These are phyloP conservation scores for Papilio elwesi DNA, from an alignment of 2,888 invertebrate species.

Conservation along the genomic window DNA sequence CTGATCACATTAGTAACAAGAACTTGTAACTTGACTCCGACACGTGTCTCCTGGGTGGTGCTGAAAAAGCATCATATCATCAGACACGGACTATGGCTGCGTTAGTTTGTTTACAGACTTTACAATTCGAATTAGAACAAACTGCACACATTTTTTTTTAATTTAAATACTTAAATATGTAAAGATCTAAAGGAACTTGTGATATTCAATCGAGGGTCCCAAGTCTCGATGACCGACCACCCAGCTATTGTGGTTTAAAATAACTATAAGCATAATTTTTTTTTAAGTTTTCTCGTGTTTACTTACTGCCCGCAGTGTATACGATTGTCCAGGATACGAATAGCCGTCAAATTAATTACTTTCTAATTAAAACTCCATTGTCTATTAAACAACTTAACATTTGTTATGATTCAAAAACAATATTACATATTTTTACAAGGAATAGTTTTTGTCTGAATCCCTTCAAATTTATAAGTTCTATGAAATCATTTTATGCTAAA, in stretches of 20 bases:
- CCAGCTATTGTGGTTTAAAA: slow-evolving; percentile 14
- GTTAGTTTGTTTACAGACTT: no score
- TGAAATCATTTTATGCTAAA: no score
- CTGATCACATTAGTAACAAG: no score
- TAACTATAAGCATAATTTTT: slow-evolving; percentile 9
- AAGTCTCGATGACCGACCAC: not conserved
- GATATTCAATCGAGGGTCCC: slow-evolving; percentile 6
- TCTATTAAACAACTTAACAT: not conserved
- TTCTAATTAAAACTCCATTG: not conserved
- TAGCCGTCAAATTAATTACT: not conserved
- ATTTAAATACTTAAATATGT: not conserved
- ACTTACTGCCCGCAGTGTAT: not conserved
- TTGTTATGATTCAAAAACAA: not conserved
- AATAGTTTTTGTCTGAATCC: not conserved
- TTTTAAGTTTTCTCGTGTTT: slow-evolving; percentile 7
- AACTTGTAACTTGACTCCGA: no score
- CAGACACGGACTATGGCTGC: no score
- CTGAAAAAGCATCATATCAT: no score
- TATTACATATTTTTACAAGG: not conserved
- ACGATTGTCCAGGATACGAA: not conserved
- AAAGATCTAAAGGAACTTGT: not conserved
- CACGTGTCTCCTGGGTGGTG: no score
- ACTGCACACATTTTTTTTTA: not conserved
- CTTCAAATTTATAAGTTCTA: not conserved
- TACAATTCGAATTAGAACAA: not conserved